Percentiles rank a stretch among this genome's conserved stretches.
Evolutionary conservation across 2,113 vertebrate genomes (phyloP).

Genomic region (Diglossa brunneiventris): DNA sequence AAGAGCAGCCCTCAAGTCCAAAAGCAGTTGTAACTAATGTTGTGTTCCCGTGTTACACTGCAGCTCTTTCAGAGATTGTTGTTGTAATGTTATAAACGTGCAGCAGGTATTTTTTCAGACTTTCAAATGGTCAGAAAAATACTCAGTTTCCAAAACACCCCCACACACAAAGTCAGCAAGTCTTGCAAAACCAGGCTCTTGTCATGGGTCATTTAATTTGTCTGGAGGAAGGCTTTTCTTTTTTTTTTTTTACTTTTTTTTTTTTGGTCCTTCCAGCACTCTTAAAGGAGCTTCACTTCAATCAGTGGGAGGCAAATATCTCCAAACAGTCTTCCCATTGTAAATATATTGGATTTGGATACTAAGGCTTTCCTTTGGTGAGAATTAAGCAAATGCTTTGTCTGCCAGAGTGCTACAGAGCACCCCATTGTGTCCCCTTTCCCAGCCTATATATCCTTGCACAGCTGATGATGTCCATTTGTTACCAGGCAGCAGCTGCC

Average conservation of each 20-base stretch:
- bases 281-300: constrained; percentile 52
- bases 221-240: neutral
- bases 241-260: neutral
- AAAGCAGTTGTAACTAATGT: neutral
- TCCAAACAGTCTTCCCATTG: constrained; percentile 66
- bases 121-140: neutral
- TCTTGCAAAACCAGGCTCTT: neutral
- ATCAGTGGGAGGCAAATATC: constrained; percentile 24
- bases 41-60: neutral
- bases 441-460: constrained; percentile 54
- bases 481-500: constrained; percentile 80
- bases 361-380: constrained; percentile 42
- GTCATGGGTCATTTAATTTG: constrained; percentile 17
- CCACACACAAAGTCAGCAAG: neutral
- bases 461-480: constrained; percentile 85
- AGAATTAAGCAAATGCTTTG: constrained; percentile 65
- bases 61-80: neutral
- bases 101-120: neutral
- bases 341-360: constrained; percentile 56
- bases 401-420: constrained; percentile 69
- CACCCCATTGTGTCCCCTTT: constrained; percentile 69
- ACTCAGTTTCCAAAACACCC: neutral
- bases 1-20: neutral
- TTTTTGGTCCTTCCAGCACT: neutral
- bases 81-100: neutral